Conservation (phyloP, 1,140 invertebrate genomes). For the Diuraphis noxia region DNA sequence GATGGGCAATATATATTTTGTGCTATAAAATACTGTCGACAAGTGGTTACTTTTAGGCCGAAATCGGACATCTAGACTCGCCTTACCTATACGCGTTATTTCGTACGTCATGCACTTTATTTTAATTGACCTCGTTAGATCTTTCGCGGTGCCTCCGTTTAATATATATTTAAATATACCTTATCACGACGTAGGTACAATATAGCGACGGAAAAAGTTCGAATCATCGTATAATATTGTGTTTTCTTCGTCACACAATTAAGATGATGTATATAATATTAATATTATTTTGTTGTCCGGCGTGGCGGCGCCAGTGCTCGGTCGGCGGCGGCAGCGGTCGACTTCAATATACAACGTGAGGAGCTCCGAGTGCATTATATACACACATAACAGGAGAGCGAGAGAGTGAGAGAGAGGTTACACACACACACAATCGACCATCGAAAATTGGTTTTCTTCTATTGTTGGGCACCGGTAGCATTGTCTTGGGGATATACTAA, state of each 20-base stretch:
- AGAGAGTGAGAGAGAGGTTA: background rate
- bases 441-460: conserved; percentile 51
- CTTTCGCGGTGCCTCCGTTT: background rate
- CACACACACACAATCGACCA: conserved; percentile 10
- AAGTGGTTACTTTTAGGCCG: background rate
- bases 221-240: conserved; percentile 39
- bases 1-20: background rate
- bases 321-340: conserved; percentile 34
- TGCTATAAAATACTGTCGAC: background rate
- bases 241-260: conserved; percentile 5
- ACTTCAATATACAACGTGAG: conserved; percentile 27
- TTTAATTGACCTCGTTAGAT: background rate
- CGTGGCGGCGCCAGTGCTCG: conserved; percentile 23
- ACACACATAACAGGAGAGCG: background rate
- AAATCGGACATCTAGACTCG: background rate
- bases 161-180: conserved; percentile 1
- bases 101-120: background rate
- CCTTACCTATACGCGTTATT: background rate
- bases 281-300: conserved; percentile 7
- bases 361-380: background rate
- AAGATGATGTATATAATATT: background rate
- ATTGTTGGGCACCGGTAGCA: conserved; percentile 37
- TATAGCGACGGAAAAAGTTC: conserved; percentile 21
- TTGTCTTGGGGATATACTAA: conserved; percentile 22
- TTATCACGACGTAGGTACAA: background rate